A percentile compares a stretch with the other conserved stretches of the same genome.
Conservation (phyloP, 2,888 invertebrate genomes). For the Palloptera scutellata region DNA sequence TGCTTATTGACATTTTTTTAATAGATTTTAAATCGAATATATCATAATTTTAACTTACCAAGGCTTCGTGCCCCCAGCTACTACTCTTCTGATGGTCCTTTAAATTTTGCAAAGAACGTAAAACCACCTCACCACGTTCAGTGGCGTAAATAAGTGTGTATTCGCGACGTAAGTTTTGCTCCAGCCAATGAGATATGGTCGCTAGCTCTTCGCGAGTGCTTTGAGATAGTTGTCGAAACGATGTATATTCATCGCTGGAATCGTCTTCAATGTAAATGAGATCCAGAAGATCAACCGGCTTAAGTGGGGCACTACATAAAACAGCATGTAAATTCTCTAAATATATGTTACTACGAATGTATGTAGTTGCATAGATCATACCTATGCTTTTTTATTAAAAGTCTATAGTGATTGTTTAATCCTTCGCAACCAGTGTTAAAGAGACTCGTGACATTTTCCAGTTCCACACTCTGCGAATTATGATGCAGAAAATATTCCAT, state of each 20-base stretch:
- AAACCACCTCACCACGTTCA: slow-evolving; percentile 79
- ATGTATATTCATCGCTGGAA: slow-evolving; percentile 69
- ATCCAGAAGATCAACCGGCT: slow-evolving; percentile 88
- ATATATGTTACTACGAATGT: no score
- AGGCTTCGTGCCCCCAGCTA: slow-evolving; percentile 78
- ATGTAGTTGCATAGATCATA: no score
- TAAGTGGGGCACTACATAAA: slow-evolving; percentile 66
- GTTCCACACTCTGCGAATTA: slow-evolving; percentile 91
- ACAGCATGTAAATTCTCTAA: no score
- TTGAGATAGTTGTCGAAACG: slow-evolving; percentile 75
- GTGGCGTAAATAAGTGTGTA: slow-evolving; percentile 79
- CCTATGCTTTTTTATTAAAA: slow-evolving; percentile 81
- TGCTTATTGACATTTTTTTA: no score
- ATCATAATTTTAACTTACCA: slow-evolving; percentile 65
- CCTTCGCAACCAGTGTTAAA: slow-evolving; percentile 86
- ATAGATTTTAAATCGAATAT: no score
- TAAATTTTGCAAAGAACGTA: slow-evolving; percentile 77
- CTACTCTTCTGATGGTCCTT: slow-evolving; percentile 82
- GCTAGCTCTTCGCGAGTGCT: slow-evolving; percentile 75
- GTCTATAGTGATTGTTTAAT: slow-evolving; percentile 87
- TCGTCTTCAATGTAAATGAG: slow-evolving; percentile 88
- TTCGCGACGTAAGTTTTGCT: slow-evolving; percentile 76
- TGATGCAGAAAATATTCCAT: slow-evolving; percentile 91
- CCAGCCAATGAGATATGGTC: slow-evolving; percentile 86
- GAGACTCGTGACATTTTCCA: slow-evolving; percentile 84